Evolutionary conservation across 2,797 vertebrate species (phyloP), one percentile per base, ranked within the genome.

Genomic region (Austrolebias charrua): DNA sequence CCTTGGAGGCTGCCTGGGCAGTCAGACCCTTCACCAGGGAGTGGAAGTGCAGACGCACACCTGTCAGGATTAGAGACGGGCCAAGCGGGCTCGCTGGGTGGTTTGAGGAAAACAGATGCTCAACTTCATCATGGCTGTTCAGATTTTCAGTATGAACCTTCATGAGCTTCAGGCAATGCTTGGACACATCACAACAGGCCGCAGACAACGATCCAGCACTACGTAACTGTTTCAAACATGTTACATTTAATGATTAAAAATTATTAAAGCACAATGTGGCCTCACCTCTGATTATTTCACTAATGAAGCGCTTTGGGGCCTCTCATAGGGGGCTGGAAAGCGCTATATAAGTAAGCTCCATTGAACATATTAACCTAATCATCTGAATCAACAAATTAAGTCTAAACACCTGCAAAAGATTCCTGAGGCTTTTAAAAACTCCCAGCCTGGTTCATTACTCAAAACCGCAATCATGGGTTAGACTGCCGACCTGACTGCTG

Each of bases 21-120:
- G n/a, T n/a, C n/a, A n/a, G n/a, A n/a, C n/a, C n/a, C 59, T 95
- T 96, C 12, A 99, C 94, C 82, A 99, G 90, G 0, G 90, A 86
- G 29, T 95, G 93, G 75, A 99, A 99, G 71, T 98, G 96, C 55
- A 98, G 84, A 1, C 97, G 95, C 43, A 90, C 2, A 51, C 97
- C n/a, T 98, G 85, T 38, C 0, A 20, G n/a, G 44, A 63, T 2
- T 55, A 0, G 9, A 20, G 13, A 24, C 14, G 5, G 4, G 20
- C 0, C 3, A 14, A 56, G 11, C 12, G 0, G 1, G 16, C 24
- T 24, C 24, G 24, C 24, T 3, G 24, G 24, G 24, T 3, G 67
- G 75, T 67, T 14, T 14, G 16, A 0, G 6, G 56, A n/a, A 6
- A 40, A 49, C 0, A 11, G 2, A 40, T 2, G 2, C 20, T 7